Percentiles rank a stretch among this genome's conserved stretches.
Evolutionary conservation across 1,140 invertebrate genomes (phyloP).

Genomic region (Micrasema minimum): DNA sequence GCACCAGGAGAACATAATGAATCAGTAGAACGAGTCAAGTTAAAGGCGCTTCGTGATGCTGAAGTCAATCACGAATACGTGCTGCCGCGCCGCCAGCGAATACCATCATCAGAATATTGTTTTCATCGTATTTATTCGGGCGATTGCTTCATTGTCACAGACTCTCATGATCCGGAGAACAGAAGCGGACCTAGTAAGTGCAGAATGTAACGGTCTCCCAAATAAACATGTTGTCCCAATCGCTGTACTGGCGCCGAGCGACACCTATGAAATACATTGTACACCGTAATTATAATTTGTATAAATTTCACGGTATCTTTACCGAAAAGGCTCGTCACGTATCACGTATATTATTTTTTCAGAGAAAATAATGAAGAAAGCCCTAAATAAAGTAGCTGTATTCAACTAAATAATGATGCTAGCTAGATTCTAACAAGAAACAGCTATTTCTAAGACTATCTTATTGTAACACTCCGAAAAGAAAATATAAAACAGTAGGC

Average conservation of each 20-base stretch:
- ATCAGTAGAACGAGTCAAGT: conserved; percentile 29
- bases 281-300: too few relatives aligned
- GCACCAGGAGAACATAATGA: conserved; percentile 40
- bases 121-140: conserved; percentile 37
- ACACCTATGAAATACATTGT: conserved; percentile 4
- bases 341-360: too few relatives aligned
- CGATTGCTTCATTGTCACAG: conserved; percentile 39
- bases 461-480: too few relatives aligned
- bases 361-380: too few relatives aligned
- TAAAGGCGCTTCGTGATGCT: conserved; percentile 38
- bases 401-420: too few relatives aligned
- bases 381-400: too few relatives aligned
- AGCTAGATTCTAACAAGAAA: too few relatives aligned
- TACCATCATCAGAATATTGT: conserved; percentile 16
- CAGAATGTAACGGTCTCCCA: not conserved
- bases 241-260: not conserved
- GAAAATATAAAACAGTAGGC: too few relatives aligned
- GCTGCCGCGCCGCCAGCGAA: conserved; percentile 33
- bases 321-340: too few relatives aligned
- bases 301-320: too few relatives aligned
- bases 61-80: conserved; percentile 45
- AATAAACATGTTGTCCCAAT: not conserved
- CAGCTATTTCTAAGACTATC: too few relatives aligned
- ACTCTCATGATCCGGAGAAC: conserved; percentile 26
- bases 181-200: conserved; percentile 4